Base-by-base conservation (phyloP, 2,888 invertebrate species). In the Macrostomum cliftonense region DNA sequence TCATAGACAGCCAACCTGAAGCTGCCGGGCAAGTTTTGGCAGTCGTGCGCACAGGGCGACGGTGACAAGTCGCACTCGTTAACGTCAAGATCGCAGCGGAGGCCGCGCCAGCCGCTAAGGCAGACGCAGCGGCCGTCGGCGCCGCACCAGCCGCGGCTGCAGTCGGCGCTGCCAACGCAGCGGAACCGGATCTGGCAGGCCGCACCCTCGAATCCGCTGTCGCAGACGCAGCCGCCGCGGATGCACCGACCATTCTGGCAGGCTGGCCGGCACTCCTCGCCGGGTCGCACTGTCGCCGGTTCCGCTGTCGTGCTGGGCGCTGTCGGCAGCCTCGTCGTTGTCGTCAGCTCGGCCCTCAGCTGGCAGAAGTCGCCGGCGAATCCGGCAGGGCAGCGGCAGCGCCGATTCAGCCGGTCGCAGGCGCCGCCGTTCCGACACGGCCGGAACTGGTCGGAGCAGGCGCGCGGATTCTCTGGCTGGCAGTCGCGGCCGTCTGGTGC, bases 61-160 rank as follows among this genome's bases (percentile, higher is more conserved):
- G 36, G 36, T 45, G 14, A 14, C 42, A 39, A 17, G 19, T 17
- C 17, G 43, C 47, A 47, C 20, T 47, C 47, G 46, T 47, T 37
- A 9, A 47, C 7, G 46, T 47, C 47, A 2, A 47, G 2, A 14
- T 47, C 46, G 20, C 47, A 47, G 2, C 17, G 19, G 12, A 17
- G 17, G 37, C 47, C 47, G 36, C n/a, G 17, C 36, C 36, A 45
- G n/a, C 46, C 46, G 17, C 2, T 12, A 7, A 21, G 17, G 42
- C 46, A 45, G 14, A 40, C 17, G 17, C 46, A 45, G 36, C 14
- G n/a, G 12, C 38, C 42, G 43, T 13, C 36, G 28, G 28, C 28
- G 14, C 42, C 46, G 42, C 46, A 45, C 17, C 42, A 40, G n/a
- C 46, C 46, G 17, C 19, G 16, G 40, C 17, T 17, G 19, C 16